Conservation (phyloP, 2,113 vertebrate species). For the Aleadryas rufinucha region DNA sequence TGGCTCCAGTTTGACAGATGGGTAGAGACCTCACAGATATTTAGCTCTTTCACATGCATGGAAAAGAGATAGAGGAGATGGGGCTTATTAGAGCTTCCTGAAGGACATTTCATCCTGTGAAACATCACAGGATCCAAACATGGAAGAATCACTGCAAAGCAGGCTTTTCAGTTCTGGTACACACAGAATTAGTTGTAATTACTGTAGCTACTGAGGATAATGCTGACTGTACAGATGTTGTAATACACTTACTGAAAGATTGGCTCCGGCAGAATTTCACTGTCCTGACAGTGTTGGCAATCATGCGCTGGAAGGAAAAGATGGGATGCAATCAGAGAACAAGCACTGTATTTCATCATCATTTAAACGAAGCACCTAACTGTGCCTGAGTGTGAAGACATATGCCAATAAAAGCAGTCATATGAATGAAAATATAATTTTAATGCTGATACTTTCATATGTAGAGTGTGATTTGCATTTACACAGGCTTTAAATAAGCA, state of each 20-base stretch:
- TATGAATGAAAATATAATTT: slow-evolving; percentile 54
- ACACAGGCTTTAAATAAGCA: slow-evolving; percentile 30
- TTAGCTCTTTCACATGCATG: background rate
- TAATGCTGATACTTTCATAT: background rate
- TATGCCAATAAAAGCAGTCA: slow-evolving; percentile 43
- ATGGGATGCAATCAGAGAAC: slow-evolving; percentile 52
- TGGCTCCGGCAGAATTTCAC: slow-evolving; percentile 92
- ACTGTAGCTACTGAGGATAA: slow-evolving; percentile 27
- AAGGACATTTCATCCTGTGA: background rate
- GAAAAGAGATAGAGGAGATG: background rate
- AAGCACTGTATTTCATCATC: slow-evolving; percentile 42
- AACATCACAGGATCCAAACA: background rate
- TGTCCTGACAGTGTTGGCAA: slow-evolving; percentile 91
- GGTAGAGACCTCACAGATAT: background rate
- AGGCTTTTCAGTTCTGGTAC: background rate
- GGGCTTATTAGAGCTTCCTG: background rate
- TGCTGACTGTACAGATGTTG: background rate
- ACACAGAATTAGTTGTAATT: slow-evolving; percentile 7
- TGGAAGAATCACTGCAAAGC: background rate
- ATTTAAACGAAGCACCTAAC: slow-evolving; percentile 42
- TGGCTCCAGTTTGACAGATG: background rate
- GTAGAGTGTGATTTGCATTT: slow-evolving; percentile 50
- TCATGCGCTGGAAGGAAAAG: slow-evolving; percentile 88
- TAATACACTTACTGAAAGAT: slow-evolving; percentile 88
- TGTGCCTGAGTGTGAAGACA: slow-evolving; percentile 28